Conservation (phyloP, 2,797 vertebrate genomes). For the Argya squamiceps region DNA sequence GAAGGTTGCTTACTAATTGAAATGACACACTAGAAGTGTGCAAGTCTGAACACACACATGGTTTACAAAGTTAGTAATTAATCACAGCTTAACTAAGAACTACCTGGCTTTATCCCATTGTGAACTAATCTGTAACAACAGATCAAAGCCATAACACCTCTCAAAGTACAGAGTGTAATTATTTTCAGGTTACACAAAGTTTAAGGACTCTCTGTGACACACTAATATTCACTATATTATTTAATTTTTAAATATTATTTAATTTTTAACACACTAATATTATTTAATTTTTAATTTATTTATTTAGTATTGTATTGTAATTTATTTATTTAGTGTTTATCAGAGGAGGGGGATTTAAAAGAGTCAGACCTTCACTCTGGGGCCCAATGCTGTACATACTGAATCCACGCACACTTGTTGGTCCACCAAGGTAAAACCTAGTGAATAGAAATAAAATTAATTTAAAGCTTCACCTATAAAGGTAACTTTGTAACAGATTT, state of each 20-base stretch:
- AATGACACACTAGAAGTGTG: neutral
- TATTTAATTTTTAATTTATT: no score
- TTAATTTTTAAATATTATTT: no score
- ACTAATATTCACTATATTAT: neutral
- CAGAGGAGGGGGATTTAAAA: neutral
- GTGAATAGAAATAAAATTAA: neutral
- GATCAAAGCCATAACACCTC: neutral
- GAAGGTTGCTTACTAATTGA: neutral
- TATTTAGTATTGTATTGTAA: neutral
- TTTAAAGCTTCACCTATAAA: neutral
- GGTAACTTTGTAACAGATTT: neutral
- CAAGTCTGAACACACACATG: neutral
- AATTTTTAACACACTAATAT: no score
- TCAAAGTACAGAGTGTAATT: neutral
- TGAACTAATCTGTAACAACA: neutral
- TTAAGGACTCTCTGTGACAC: neutral
- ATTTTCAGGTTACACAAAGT: neutral
- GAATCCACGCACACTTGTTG: slow-evolving; percentile 94
- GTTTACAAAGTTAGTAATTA: neutral
- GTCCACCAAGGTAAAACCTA: slow-evolving; percentile 96
- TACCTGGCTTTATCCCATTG: neutral
- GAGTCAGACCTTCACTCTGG: slow-evolving; percentile 90
- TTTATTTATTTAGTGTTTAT: neutral
- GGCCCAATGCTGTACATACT: slow-evolving; percentile 98
- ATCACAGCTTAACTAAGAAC: neutral